phyloP scores from a whole-genome alignment of 2,113 vertebrate genomes.

The Dasypus novemcinctus region DNA sequence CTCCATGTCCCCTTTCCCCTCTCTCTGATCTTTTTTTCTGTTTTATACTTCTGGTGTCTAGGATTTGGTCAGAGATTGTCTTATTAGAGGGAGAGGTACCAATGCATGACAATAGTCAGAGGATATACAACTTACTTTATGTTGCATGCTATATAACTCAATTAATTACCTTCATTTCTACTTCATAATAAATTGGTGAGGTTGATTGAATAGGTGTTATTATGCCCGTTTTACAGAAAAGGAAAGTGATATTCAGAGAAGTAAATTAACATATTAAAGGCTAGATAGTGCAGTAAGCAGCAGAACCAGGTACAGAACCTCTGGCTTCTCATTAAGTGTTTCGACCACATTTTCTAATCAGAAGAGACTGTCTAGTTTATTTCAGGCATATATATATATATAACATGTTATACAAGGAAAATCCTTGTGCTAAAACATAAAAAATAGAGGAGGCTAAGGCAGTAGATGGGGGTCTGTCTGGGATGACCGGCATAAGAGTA shows the following conservation, averaged over 20 bases:
- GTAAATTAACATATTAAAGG: neutral
- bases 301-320: neutral
- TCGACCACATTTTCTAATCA: neutral
- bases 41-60: neutral
- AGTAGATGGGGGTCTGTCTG: neutral
- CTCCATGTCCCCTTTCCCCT: neutral
- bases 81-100: neutral
- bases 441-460: neutral
- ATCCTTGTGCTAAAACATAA: neutral
- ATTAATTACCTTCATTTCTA: neutral
- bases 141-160: neutral
- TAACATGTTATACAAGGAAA: neutral
- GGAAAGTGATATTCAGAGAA: neutral
- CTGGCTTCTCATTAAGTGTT: neutral
- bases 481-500: neutral
- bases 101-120: neutral
- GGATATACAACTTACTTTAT: neutral
- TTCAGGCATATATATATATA: neutral
- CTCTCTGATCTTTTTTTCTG: neutral
- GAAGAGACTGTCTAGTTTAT: neutral
- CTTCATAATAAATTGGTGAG: neutral
- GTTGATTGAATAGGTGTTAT: neutral
- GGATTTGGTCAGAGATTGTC: neutral
- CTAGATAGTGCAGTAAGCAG: neutral
- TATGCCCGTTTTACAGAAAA: conserved; percentile 12